A percentile compares a stretch with the other conserved stretches of the same genome.
Evolutionary conservation across 2,113 vertebrate species (phyloP).

Genomic region (Lampris megalopsis): DNA sequence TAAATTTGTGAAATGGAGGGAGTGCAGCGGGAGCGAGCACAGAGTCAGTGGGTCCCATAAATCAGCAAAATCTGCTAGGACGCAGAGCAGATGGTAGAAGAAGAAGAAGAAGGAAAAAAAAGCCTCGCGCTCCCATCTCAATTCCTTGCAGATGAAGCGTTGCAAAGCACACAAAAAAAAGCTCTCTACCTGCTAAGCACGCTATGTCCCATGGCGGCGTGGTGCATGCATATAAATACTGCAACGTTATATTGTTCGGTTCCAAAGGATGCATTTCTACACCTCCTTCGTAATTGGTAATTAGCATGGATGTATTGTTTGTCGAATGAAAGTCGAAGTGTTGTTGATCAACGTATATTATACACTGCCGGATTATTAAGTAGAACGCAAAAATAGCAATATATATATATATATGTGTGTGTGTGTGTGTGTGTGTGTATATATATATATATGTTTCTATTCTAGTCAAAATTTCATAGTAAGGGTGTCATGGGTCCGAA

Average conservation of each 20-base stretch:
- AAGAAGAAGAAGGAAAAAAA: constrained; percentile 28
- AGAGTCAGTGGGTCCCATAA: constrained; percentile 68
- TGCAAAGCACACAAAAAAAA: constrained; percentile 46
- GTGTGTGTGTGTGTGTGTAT: too few species aligned
- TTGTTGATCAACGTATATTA: constrained; percentile 23
- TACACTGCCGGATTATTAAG: neutral
- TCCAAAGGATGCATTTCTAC: constrained; percentile 29
- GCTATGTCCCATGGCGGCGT: constrained; percentile 30
- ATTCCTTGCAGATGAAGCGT: constrained; percentile 73
- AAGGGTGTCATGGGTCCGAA: neutral
- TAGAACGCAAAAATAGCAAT: too few species aligned
- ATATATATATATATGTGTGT: too few species aligned
- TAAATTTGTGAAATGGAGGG: constrained; percentile 67
- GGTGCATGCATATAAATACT: constrained; percentile 54
- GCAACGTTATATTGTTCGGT: constrained; percentile 43
- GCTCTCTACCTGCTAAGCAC: constrained; percentile 26
- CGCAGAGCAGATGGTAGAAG: constrained; percentile 75
- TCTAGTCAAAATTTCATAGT: neutral
- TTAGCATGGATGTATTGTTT: constrained; percentile 20
- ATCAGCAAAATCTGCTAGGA: constrained; percentile 79
- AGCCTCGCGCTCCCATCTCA: constrained; percentile 46
- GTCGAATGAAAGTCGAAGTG: constrained; percentile 30
- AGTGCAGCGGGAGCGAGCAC: constrained; percentile 48
- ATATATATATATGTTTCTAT: too few species aligned
- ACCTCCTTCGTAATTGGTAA: constrained; percentile 1